phyloP scores from a whole-genome alignment of 2,797 vertebrate genomes.

The Triplophysa yarkandensis region DNA sequence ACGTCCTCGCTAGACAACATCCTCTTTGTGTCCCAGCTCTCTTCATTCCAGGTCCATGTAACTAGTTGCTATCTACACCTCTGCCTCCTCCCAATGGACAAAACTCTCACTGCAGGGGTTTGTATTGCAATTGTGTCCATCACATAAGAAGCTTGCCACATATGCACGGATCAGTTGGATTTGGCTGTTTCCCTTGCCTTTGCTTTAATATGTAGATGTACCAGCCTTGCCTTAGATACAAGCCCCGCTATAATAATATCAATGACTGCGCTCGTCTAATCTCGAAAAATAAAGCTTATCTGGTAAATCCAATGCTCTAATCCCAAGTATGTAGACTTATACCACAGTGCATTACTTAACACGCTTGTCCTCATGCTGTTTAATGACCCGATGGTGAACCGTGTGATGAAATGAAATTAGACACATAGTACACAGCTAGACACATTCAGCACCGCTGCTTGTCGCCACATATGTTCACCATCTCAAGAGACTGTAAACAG shows the following conservation, averaged over 20 bases:
- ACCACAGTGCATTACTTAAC: constrained; percentile 28
- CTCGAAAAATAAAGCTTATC: constrained; percentile 40
- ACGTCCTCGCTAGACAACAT: constrained; percentile 50
- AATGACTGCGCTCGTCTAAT: constrained; percentile 27
- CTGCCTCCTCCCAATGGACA: constrained; percentile 64
- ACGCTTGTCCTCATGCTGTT: constrained; percentile 17
- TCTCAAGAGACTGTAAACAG: constrained; percentile 22
- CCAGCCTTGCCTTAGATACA: constrained; percentile 20
- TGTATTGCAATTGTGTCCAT: constrained; percentile 35
- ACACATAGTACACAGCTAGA: constrained; percentile 2
- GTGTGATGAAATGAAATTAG: constrained; percentile 38
- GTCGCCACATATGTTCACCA: constrained; percentile 25
- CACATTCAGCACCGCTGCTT: not conserved
- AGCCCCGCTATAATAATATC: constrained; percentile 30
- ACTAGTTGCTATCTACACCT: constrained; percentile 20
- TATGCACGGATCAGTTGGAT: constrained; percentile 30
- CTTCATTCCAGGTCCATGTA: constrained; percentile 8
- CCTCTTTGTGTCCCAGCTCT: constrained; percentile 50
- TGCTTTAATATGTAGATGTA: constrained; percentile 6
- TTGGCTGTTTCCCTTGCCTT: not conserved
- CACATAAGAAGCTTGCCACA: constrained; percentile 52
- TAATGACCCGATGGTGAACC: constrained; percentile 35
- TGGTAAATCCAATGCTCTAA: constrained; percentile 38
- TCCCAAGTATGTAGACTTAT: constrained; percentile 41
- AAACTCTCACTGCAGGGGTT: constrained; percentile 42